Evolutionary conservation across 2,113 vertebrate species (phyloP).

Genomic region (Lepisosteus osseus): DNA sequence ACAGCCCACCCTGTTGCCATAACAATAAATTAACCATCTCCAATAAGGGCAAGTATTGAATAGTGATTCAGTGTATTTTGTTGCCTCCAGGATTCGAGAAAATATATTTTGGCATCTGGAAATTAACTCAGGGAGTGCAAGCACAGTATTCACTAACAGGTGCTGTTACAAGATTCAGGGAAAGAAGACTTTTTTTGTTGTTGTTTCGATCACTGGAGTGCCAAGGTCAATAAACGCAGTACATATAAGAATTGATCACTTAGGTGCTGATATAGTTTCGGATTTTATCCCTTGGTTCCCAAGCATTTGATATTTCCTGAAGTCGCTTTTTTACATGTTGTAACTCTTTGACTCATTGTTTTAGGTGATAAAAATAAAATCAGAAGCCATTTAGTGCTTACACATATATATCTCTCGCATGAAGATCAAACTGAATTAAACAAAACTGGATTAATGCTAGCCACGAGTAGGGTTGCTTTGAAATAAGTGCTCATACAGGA

Average conservation of each 20-base stretch:
- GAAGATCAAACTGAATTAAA: no score
- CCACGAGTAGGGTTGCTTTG: no score
- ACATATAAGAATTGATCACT: conserved; percentile 28
- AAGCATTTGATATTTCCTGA: background rate
- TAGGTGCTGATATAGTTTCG: conserved; percentile 34
- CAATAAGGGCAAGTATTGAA: conserved; percentile 35
- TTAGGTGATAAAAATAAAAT: no score
- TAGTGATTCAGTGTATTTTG: conserved; percentile 11
- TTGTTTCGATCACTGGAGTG: background rate
- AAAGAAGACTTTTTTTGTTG: no score
- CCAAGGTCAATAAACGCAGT: conserved; percentile 7
- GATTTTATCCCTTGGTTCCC: conserved; percentile 30
- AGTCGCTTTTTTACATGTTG: no score
- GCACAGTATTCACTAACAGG: background rate
- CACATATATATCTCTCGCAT: no score
- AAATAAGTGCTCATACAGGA: no score
- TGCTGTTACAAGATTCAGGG: background rate
- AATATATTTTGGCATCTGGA: background rate
- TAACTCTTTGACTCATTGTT: no score
- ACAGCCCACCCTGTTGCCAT: conserved; percentile 37
- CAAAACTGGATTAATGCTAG: no score
- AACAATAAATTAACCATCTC: conserved; percentile 44
- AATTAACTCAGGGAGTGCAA: background rate
- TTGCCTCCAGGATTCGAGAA: background rate
- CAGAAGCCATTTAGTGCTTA: no score